Evolutionary conservation across 2,113 vertebrate species (phyloP), one percentile per base, ranked within the genome.

Genomic region (Podarcis muralis): DNA sequence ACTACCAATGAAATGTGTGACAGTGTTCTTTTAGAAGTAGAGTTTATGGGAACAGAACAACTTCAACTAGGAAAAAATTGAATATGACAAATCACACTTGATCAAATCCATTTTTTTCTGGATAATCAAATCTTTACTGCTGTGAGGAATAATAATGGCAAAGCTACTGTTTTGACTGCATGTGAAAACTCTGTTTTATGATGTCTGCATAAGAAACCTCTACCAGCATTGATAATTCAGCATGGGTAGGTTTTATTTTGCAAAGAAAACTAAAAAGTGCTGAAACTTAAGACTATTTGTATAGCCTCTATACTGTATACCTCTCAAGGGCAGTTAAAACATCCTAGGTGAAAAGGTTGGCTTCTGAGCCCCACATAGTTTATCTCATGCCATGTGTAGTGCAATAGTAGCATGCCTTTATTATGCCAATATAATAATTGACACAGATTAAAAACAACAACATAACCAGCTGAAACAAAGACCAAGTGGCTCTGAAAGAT

Each of bases 51-150:
- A 82, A 91, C 18, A 15, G n/a, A 85, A 22, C 86, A 35, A 25
- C 72, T 66, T 2, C 72, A 37, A 66, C 1, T 40, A 77, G n/a
- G 18, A 65, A 89, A 86, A 65, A 84, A 15, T 53, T 72, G 35
- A 83, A 81, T 53, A 88, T 78, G n/a, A 1, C 82, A 87, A 78
- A 62, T 0, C 75, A 57, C 16, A 87, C 8, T 87, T 90, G 0
- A 9, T 87, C 81, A 87, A 78, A 87, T 92, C 81, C 48, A 68
- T 90, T 78, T 87, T 79, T 85, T 1, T 18, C 13, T 82, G 72
- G 83, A 65, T 83, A 83, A 81, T 88, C 3, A 81, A 85, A 78
- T 82, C 68, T 78, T 84, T 89, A 57, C 43, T 30, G 32, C 9
- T 57, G 48, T 35, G 25, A 43, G 18, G 65, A 59, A 83, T 43